Conservation (phyloP, 2,888 invertebrate species). For the Volucella bombylans region DNA sequence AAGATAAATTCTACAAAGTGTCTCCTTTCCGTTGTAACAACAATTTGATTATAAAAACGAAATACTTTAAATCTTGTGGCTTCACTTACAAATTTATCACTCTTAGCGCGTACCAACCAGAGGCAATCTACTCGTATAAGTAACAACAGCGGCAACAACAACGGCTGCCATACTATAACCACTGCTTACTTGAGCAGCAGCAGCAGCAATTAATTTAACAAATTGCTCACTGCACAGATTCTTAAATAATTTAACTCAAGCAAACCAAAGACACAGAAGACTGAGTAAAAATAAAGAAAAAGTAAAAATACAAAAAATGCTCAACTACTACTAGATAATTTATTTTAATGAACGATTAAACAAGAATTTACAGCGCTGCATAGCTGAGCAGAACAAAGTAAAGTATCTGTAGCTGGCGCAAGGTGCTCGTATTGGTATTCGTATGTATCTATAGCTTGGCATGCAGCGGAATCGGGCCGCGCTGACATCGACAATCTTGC, state of each 20-base stretch:
- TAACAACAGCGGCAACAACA: conserved; percentile 3
- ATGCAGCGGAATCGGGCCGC: conserved; percentile 12
- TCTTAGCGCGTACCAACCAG: conserved; percentile 25
- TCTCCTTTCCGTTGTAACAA: conserved; percentile 16
- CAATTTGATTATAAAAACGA: conserved; percentile 35
- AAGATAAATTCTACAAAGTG: conserved; percentile 59
- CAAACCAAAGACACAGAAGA: no score
- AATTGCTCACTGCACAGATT: conserved; percentile 71
- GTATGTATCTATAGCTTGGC: conserved; percentile 2
- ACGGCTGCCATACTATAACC: neutral
- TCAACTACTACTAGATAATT: conserved; percentile 67
- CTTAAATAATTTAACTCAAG: conserved; percentile 66
- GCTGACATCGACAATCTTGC: conserved; percentile 54
- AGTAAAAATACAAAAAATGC: conserved; percentile 19
- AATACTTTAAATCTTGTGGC: conserved; percentile 60
- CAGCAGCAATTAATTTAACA: conserved; percentile 69
- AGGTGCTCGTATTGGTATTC: no score
- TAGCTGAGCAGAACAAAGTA: conserved; percentile 34
- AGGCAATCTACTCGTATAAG: neutral
- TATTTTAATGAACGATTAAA: conserved; percentile 73
- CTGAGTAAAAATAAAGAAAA: conserved; percentile 8
- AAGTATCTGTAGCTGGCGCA: conserved; percentile 3
- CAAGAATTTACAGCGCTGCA: conserved; percentile 69
- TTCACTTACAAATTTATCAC: conserved; percentile 67
- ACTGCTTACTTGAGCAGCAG: conserved; percentile 21